Evolutionary conservation across 2,888 invertebrate genomes (phyloP).

Genomic region (Boloria selene): DNA sequence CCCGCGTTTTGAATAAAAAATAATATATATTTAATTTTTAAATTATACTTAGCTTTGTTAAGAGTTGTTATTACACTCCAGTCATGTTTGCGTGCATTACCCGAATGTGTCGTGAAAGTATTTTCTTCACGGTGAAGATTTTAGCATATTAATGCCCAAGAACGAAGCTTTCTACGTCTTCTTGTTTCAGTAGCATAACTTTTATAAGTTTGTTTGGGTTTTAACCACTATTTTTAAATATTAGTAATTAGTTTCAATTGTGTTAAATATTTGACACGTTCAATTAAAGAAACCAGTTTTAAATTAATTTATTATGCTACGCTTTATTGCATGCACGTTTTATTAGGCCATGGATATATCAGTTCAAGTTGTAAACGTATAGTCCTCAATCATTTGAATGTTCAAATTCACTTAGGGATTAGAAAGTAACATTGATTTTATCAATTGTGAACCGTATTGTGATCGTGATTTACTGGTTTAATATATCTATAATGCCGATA

Average conservation of each 20-base stretch:
- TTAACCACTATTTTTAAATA: background rate
- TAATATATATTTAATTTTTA: background rate
- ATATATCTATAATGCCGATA: slow-evolving; percentile 52
- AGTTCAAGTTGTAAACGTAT: background rate
- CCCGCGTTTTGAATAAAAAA: background rate
- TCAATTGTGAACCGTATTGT: slow-evolving; percentile 47
- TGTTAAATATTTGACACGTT: slow-evolving; percentile 11
- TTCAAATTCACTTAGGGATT: slow-evolving; percentile 50
- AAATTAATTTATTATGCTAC: slow-evolving; percentile 16
- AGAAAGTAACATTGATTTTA: slow-evolving; percentile 67
- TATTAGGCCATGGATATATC: slow-evolving; percentile 18
- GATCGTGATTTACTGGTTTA: slow-evolving; percentile 48
- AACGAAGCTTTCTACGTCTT: slow-evolving; percentile 71
- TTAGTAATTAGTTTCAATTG: slow-evolving; percentile 11
- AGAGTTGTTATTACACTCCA: slow-evolving; percentile 61
- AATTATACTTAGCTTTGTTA: slow-evolving; percentile 43
- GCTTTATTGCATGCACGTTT: slow-evolving; percentile 14
- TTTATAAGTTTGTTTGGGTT: slow-evolving; percentile 46
- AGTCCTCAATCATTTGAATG: background rate
- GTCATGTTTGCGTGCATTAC: slow-evolving; percentile 69
- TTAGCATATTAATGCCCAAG: slow-evolving; percentile 74
- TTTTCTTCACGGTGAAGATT: slow-evolving; percentile 71
- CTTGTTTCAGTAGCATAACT: slow-evolving; percentile 47
- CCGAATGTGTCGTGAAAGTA: slow-evolving; percentile 75
- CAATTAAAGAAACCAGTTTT: slow-evolving; percentile 19